Evolutionary conservation across 2,797 vertebrate species (phyloP), one percentile per base, ranked within the genome.

Genomic region (Hippocampus kuda): DNA sequence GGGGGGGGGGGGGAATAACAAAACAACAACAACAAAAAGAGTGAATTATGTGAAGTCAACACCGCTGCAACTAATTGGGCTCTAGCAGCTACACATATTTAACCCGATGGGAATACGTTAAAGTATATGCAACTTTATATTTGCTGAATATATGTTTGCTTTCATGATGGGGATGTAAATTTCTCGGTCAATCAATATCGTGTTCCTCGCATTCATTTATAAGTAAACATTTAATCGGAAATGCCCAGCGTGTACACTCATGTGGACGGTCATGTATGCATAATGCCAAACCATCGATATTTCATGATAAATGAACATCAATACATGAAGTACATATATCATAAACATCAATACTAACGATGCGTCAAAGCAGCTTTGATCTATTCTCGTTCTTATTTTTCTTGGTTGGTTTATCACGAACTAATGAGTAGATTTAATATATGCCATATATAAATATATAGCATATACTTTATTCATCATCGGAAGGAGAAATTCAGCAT

Each of bases 321-420:
- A 38, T 38, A 42, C 38, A 13, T 63, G 1, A 63, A 62, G 61
- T 30, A 34, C 15, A 34, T 57, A 26, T 49, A 72, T 62, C 49
- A 42, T 72, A 30, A 30, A 20, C 59, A 60, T 34, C 48, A 6
- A 15, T 20, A 56, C 70, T 77, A 76, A 84, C 83, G 74, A 86
- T 83, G 77, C n/a, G 53, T 54, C 53, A 85, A 70, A 75, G 70
- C 72, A 13, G 27, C 7, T 60, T 34, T 60, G 27, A 30, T 18
- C 5, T 42, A 22, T 41, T 34, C 6, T 61, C 13, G 20, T 61
- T 60, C 12, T 30, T 61, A 16, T 18, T 41, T 62, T 62, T 8
- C 15, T 20, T 34, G 59, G 2, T 60, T 34, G 59, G 59, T 60
- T 60, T 60, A 18, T 60, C 26, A 34, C 56, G 1, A 27, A 57